These are phyloP conservation scores for Sebastes hubbsi DNA, from an alignment of 2,797 vertebrate species.

Conservation along the genomic window DNA sequence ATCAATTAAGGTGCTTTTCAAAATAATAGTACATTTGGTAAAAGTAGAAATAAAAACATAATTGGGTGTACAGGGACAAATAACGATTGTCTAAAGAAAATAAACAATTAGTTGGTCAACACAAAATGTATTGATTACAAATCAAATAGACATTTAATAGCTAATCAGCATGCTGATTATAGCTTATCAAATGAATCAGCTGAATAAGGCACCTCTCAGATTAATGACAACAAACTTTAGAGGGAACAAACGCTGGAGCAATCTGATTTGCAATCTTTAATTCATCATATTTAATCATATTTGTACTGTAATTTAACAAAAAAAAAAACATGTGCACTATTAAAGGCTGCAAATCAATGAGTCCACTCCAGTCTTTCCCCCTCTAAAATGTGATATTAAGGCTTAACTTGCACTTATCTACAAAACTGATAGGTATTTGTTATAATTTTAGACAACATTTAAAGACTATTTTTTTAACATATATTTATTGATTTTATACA, in stretches of 20 bases:
- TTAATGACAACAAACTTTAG: not conserved
- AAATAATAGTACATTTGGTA: constrained; percentile 5
- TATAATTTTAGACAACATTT: not conserved
- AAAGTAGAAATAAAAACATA: not conserved
- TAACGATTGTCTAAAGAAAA: too few relatives aligned
- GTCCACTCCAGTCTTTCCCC: not conserved
- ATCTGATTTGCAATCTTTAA: not conserved
- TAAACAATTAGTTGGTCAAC: not conserved
- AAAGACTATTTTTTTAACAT: not conserved
- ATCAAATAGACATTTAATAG: not conserved
- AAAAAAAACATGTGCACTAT: not conserved
- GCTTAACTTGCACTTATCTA: too few relatives aligned
- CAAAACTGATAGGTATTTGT: not conserved
- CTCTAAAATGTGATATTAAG: not conserved
- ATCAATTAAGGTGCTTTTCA: not conserved
- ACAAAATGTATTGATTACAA: not conserved
- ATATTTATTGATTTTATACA: not conserved
- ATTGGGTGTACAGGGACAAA: not conserved
- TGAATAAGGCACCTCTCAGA: not conserved
- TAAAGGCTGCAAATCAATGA: not conserved
- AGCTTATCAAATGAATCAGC: not conserved
- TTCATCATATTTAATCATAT: too few relatives aligned
- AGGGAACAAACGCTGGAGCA: not conserved
- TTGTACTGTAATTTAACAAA: not conserved
- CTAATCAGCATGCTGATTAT: not conserved